Percentiles rank a stretch among this genome's conserved stretches.
These are phyloP conservation scores for Ianthella basta DNA, from an alignment of 37 sponge, comb jelly and placozoan genomes.

Conservation along the genomic window DNA sequence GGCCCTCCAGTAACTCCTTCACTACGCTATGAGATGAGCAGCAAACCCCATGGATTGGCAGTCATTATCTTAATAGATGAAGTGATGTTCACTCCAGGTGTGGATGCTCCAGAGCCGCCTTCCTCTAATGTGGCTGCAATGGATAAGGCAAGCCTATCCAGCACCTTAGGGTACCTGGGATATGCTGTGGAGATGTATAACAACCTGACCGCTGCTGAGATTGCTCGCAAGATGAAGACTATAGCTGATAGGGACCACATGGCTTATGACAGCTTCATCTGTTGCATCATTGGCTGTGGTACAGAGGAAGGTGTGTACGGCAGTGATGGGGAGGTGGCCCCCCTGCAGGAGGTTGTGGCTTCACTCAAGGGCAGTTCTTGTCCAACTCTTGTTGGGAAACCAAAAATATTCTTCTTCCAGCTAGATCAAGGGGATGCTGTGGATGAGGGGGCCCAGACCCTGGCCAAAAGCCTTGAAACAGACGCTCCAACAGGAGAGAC, in stretches of 20 bases:
- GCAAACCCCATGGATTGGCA: conserved; percentile 22
- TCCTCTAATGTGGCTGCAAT: conserved; percentile 28
- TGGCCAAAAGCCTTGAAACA: background rate
- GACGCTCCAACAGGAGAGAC: background rate
- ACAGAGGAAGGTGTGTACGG: background rate
- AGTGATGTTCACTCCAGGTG: conserved; percentile 15
- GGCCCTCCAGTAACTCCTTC: background rate
- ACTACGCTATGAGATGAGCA: conserved; percentile 4
- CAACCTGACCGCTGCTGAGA: conserved; percentile 15
- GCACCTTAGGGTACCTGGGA: conserved; percentile 48
- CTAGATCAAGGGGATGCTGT: background rate
- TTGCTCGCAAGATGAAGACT: background rate
- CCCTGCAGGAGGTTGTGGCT: background rate
- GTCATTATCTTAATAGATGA: conserved; percentile 7
- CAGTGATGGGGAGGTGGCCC: background rate
- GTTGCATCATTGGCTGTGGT: conserved; percentile 9
- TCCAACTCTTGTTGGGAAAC: conserved; percentile 24
- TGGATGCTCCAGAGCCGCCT: background rate
- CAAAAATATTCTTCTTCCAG: conserved; percentile 44
- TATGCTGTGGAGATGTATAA: conserved; percentile 53
- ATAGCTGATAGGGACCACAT: background rate
- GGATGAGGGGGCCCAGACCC: background rate
- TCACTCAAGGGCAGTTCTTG: conserved; percentile 1
- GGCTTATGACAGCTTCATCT: conserved; percentile 14
- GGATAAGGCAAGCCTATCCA: conserved; percentile 42